phyloP scores from a whole-genome alignment of 2,888 invertebrate genomes.

The Caenorhabditis virilis region DNA sequence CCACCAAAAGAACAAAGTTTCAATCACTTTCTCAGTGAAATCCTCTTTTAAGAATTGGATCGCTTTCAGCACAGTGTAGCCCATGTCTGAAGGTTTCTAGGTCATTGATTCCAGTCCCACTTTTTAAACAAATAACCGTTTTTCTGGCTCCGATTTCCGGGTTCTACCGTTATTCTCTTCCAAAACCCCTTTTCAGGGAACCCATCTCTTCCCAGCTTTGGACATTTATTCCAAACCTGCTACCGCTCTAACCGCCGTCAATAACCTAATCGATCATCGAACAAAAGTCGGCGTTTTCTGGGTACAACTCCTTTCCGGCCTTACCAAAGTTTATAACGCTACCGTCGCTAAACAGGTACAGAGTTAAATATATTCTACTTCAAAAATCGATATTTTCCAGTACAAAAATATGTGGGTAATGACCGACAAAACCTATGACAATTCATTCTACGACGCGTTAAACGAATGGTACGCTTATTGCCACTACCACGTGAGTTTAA shows the following conservation, averaged over 20 bases:
- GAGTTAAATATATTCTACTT: not conserved
- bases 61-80: too few relatives aligned
- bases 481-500: slow-evolving; percentile 31
- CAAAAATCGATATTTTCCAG: slow-evolving; percentile 1
- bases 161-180: too few relatives aligned
- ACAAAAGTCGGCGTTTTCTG: slow-evolving; percentile 29
- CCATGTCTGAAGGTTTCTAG: too few relatives aligned
- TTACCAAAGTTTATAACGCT: slow-evolving; percentile 19
- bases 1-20: too few relatives aligned
- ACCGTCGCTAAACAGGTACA: slow-evolving; percentile 7
- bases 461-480: slow-evolving; percentile 42
- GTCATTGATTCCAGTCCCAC: too few relatives aligned
- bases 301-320: slow-evolving; percentile 14
- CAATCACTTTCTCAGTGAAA: too few relatives aligned
- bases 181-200: slow-evolving; percentile 28
- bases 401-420: slow-evolving; percentile 37
- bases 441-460: slow-evolving; percentile 31
- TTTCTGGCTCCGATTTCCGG: too few relatives aligned
- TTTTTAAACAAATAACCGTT: too few relatives aligned
- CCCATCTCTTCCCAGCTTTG: slow-evolving; percentile 16
- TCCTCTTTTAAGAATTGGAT: too few relatives aligned
- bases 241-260: slow-evolving; percentile 6
- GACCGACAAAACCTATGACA: slow-evolving; percentile 30
- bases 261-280: slow-evolving; percentile 25
- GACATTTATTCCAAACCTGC: slow-evolving; percentile 19